Evolutionary conservation across 2,797 vertebrate genomes (phyloP), one percentile per base, ranked within the genome.

Genomic region (Chelon labrosus): DNA sequence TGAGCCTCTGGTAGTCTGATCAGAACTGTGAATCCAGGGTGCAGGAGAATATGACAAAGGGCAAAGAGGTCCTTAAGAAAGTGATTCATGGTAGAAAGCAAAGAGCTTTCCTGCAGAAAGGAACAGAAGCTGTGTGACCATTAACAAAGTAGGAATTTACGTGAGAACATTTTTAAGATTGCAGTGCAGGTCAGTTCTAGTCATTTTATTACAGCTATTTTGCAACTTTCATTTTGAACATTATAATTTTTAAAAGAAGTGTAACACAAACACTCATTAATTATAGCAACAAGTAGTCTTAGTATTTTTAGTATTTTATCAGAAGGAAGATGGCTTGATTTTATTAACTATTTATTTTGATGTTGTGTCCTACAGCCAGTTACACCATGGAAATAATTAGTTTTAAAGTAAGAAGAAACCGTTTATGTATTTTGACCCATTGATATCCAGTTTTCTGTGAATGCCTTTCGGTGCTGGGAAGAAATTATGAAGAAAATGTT

Each of bases 251-350:
- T 10, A 16, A 16, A 9, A 39, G 46, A 80, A 65, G 14, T 44
- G 56, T 44, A 54, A 11, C 50, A 41, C 31, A 77, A 66, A 61
- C 35, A 69, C 46, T 27, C 7, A 59, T 72, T 69, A 75, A 65
- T 55, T 47, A 64, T 7, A 59, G n/a, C 42, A 25, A 49, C 39
- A 3, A 3, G 27, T 27, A 27, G 27, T 49, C 27, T 50, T 39
- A 20, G 38, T 27, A 27, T 57, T 41, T 41, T 55, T 49, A 49
- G 10, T 3, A 3, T 54, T 57, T 56, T 22, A 54, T 63, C 31
- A 35, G 55, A n/a, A 25, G 31, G 47, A 47, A 31, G 38, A 39
- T 7, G 9, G 31, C 59, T 57, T 31, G 1, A 49, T 55, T 56
- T 65, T 38, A 59, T 47, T 60, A 57, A 60, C 31, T 64, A 60